Percentiles rank a stretch among this genome's conserved stretches.
These are phyloP conservation scores for Chaetops frenatus DNA, from an alignment of 2,113 vertebrate genomes.

Conservation along the genomic window DNA sequence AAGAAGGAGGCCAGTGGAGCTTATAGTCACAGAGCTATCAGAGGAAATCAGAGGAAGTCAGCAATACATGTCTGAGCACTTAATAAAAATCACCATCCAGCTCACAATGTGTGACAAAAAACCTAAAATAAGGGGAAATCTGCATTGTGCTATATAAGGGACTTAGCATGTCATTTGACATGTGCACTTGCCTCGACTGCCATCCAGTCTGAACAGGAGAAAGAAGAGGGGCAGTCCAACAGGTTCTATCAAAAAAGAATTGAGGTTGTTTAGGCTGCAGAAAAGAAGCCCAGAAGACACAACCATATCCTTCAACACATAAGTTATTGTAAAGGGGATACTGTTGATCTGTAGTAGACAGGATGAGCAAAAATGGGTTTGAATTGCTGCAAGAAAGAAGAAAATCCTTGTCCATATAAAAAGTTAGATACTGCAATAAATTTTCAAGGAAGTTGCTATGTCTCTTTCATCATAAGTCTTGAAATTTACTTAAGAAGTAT, in stretches of 20 bases:
- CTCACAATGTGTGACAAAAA: neutral
- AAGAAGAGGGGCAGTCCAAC: neutral
- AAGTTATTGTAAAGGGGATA: neutral
- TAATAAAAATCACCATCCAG: neutral
- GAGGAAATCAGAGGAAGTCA: neutral
- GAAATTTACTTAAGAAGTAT: neutral
- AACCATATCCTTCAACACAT: neutral
- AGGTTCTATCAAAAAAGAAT: neutral
- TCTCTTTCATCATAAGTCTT: neutral
- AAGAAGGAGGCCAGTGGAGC: neutral
- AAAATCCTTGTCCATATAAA: neutral
- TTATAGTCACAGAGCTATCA: neutral
- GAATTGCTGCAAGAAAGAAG: neutral
- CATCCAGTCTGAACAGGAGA: neutral
- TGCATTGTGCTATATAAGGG: neutral
- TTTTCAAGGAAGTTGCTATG: neutral
- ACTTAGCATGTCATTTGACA: neutral
- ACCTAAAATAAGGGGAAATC: neutral
- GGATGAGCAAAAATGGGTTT: neutral
- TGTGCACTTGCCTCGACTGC: accelerated
- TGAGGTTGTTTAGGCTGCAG: neutral
- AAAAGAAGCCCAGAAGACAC: neutral
- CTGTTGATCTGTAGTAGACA: neutral
- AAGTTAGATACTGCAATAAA: neutral
- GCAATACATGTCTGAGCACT: neutral